Evolutionary conservation across 2,797 vertebrate species (phyloP).

Genomic region (Pygocentrus nattereri): DNA sequence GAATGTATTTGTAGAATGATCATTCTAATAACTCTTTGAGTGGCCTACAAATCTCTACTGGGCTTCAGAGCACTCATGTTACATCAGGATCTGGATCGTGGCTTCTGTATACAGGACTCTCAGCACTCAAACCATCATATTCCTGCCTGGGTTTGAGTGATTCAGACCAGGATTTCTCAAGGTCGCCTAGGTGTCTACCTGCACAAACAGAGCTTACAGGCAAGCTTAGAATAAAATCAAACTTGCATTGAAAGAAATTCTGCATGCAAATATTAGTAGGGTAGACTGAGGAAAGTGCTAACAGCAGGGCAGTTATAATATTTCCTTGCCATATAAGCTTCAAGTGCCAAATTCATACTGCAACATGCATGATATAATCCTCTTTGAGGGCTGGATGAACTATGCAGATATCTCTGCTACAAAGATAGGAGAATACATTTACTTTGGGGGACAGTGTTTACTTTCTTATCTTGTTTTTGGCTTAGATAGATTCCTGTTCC

Average conservation of each 20-base stretch:
- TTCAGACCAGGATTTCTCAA: background rate
- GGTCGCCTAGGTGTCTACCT: background rate
- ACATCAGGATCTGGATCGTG: background rate
- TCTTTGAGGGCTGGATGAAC: no score
- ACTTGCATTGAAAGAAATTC: background rate
- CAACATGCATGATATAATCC: no score
- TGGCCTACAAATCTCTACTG: background rate
- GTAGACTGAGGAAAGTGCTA: no score
- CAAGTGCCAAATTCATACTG: no score
- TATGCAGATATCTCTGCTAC: no score
- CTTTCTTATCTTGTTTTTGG: no score
- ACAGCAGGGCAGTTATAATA: no score
- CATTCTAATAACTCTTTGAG: background rate
- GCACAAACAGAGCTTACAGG: background rate
- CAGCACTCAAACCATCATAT: background rate
- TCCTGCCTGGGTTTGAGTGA: background rate
- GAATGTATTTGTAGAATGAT: background rate
- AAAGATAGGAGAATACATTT: no score
- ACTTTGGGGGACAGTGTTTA: no score
- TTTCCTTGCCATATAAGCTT: no score
- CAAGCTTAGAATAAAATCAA: background rate
- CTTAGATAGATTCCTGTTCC: no score
- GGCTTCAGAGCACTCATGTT: no score
- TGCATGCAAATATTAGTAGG: background rate
- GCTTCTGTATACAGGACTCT: background rate